Evolutionary conservation across 2,888 invertebrate genomes (phyloP).

Genomic region (Chymomyza caudatula): DNA sequence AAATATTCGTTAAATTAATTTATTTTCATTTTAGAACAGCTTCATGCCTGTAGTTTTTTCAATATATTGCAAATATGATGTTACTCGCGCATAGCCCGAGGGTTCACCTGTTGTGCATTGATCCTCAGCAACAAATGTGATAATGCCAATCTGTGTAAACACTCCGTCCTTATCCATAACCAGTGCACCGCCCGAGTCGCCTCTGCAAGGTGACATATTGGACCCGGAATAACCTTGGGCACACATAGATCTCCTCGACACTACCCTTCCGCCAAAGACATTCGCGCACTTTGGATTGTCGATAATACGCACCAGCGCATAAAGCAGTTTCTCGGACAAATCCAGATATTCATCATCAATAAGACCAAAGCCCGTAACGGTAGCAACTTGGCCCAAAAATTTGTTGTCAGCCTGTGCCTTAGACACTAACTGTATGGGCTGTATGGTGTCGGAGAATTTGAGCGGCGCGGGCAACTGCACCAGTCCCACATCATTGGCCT

Average conservation of each 20-base stretch:
- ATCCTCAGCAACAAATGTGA: constrained; percentile 75
- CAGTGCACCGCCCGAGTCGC: constrained; percentile 76
- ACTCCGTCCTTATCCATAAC: constrained; percentile 38
- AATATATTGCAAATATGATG: constrained; percentile 69
- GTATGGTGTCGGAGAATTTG: constrained; percentile 51
- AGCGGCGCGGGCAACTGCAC: constrained; percentile 63
- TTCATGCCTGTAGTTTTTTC: constrained; percentile 44
- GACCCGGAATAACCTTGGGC: constrained; percentile 56
- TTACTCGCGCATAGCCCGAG: constrained; percentile 71
- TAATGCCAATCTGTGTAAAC: constrained; percentile 74
- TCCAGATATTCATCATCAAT: constrained; percentile 72
- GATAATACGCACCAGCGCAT: constrained; percentile 68
- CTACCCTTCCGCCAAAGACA: constrained; percentile 50
- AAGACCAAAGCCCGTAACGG: constrained; percentile 71
- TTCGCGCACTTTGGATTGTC: constrained; percentile 57
- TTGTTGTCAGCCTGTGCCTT: constrained; percentile 32
- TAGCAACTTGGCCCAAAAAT: constrained; percentile 58
- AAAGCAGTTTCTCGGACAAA: constrained; percentile 58
- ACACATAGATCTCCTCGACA: constrained; percentile 66
- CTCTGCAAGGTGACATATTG: constrained; percentile 74
- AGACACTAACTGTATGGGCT: constrained; percentile 63
- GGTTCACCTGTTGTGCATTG: constrained; percentile 68
- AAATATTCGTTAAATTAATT: no score
- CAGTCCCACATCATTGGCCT: constrained; percentile 73
- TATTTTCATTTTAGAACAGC: constrained; percentile 18